Percentiles rank a stretch among this genome's conserved stretches.
Conservation (phyloP, 1,140 invertebrate genomes). For the Scaptomyza pallida region DNA sequence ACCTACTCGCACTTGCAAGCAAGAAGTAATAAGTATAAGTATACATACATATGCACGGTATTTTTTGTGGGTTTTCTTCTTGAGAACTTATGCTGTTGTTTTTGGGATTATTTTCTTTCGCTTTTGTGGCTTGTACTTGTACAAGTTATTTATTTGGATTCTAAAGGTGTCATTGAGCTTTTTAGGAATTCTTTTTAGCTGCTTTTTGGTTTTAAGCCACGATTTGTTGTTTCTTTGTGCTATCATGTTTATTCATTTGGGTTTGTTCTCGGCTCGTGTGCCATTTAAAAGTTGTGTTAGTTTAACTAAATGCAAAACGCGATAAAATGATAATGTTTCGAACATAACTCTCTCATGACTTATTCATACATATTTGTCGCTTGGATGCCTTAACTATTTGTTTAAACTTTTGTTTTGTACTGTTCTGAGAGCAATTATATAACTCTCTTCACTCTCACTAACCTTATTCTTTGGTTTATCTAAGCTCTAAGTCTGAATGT, state of each 20-base stretch:
- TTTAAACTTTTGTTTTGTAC: not conserved
- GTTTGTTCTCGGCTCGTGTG: not conserved
- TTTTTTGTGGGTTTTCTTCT: slow-evolving; percentile 6
- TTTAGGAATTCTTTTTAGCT: slow-evolving; percentile 1
- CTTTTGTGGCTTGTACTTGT: slow-evolving; percentile 1
- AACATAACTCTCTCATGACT: not conserved
- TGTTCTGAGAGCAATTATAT: not conserved
- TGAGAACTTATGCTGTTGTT: slow-evolving; percentile 26
- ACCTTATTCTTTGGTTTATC: not conserved
- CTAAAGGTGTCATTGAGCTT: slow-evolving; percentile 32
- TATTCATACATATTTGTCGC: not conserved
- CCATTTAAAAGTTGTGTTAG: slow-evolving; percentile 1
- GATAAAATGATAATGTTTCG: slow-evolving; percentile 3
- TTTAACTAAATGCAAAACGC: not conserved
- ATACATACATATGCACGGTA: not conserved
- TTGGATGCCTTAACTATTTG: not conserved
- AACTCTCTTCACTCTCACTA: not conserved
- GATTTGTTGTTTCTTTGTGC: not conserved
- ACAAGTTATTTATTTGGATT: slow-evolving; percentile 18
- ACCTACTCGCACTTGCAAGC: slow-evolving; percentile 25
- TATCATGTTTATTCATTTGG: slow-evolving; percentile 2
- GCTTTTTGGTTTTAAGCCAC: not conserved
- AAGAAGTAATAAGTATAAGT: not conserved
- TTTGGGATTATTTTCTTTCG: slow-evolving; percentile 1
- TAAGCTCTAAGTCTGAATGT: no score